Evolutionary conservation across 2,888 invertebrate species (phyloP), one percentile per base, ranked within the genome.

Genomic region (Campoplex nolae): DNA sequence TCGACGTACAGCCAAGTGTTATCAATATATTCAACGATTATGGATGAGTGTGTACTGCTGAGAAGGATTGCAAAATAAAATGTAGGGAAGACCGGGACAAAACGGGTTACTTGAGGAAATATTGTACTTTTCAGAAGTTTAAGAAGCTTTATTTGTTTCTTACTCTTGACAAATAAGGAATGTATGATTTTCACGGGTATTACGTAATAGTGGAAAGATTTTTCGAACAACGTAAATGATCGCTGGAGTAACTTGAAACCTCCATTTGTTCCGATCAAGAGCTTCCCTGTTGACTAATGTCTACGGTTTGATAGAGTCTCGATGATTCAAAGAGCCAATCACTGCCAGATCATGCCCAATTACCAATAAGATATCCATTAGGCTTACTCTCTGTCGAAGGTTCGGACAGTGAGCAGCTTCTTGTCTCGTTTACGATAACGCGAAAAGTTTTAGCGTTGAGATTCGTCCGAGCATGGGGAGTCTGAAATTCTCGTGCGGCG

Each of bases 401-500:
- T 71, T 42, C 32, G 28, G 42, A 73, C 76, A 77, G 65, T 65
- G 65, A 51, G 48, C 48, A 67, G 54, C 45, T 18, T 58, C 16
- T 73, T 65, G 77, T 81, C 45, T 75, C 75, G 35, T 16, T 62
- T 38, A 4, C 23, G 85, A 85, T 85, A 85, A 67, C 77, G 77
- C 65, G 56, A 81, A 85, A 65, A 58, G 35, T 78, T 76, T 56
- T 18, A 81, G 71, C 71, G 42, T 73, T 68, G 23, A 13, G 32
- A 48, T 23, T 23, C 23, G 18, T 1, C 18, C 65, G 65, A 42
- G 38, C 68, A 58, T 4, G 58, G 62, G 48, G 62, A 79, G 42
- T 45, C 45, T 68, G 70, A 35, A 67, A 82, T 85, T 62, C 67
- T 78, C 81, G 38, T 38, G 23, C 23, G 38, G 38, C 38, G 45